Evolutionary conservation across 2,113 vertebrate species (phyloP).

Genomic region (Gambusia affinis): DNA sequence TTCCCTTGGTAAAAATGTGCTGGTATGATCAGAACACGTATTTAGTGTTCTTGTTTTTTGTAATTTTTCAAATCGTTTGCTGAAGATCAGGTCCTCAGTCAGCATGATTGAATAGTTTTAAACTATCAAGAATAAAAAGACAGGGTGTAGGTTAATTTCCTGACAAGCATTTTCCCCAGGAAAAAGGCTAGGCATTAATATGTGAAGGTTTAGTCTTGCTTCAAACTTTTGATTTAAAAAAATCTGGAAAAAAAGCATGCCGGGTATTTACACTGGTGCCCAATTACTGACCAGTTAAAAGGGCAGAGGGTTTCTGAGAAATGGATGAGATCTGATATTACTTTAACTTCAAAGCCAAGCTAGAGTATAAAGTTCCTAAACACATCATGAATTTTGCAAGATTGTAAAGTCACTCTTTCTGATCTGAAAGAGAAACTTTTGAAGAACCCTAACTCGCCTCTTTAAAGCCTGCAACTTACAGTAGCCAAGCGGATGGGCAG

Average conservation of each 20-base stretch:
- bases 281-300: conserved; percentile 59
- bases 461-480: conserved; percentile 52
- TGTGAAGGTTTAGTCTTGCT: conserved; percentile 1
- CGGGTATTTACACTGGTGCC: conserved; percentile 48
- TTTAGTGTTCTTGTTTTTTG: background rate
- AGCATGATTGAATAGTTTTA: background rate
- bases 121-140: background rate
- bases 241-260: conserved; percentile 15
- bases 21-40: background rate
- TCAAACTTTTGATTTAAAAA: conserved; percentile 15
- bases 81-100: background rate
- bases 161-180: conserved; percentile 8
- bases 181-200: conserved; percentile 6
- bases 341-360: conserved; percentile 75
- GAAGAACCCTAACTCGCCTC: conserved; percentile 52
- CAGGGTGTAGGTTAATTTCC: background rate
- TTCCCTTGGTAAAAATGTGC: background rate
- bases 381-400: conserved; percentile 79
- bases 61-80: background rate
- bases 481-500: conserved; percentile 70
- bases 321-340: conserved; percentile 56
- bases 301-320: conserved; percentile 40
- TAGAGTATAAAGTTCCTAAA: conserved; percentile 74
- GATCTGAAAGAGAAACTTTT: conserved; percentile 76
- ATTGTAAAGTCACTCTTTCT: conserved; percentile 76